Evolutionary conservation across 2,113 vertebrate genomes (phyloP).

Genomic region (Cephalophus harveyi): DNA sequence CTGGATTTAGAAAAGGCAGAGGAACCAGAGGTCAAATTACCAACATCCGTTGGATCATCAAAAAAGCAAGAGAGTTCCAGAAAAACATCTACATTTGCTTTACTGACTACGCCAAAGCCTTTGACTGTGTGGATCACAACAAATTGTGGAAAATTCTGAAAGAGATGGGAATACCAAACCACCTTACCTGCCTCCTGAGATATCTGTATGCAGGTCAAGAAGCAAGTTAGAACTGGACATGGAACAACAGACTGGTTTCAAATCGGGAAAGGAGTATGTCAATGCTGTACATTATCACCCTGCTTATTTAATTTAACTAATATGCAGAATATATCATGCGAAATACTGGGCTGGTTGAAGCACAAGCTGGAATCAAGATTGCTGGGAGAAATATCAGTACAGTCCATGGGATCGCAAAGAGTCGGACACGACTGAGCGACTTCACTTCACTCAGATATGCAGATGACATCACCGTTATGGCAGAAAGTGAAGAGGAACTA

Average conservation of each 20-base stretch:
- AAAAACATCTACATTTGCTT: neutral
- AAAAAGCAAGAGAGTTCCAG: neutral
- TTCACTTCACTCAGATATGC: neutral
- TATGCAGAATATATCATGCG: neutral
- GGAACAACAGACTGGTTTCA: neutral
- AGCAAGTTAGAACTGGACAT: neutral
- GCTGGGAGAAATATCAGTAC: neutral
- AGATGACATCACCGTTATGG: neutral
- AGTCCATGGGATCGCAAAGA: too few relatives aligned
- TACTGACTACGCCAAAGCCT: accelerated
- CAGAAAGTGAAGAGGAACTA: neutral
- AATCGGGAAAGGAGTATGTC: neutral
- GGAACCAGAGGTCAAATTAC: neutral
- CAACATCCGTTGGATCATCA: accelerated
- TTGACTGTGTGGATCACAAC: neutral
- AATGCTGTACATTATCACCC: neutral
- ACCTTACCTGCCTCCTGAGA: neutral
- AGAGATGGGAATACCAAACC: neutral
- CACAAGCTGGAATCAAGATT: neutral
- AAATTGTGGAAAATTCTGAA: neutral
- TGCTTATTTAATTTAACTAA: neutral
- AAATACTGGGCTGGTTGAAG: neutral
- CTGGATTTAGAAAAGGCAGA: neutral
- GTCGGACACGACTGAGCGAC: too few relatives aligned
- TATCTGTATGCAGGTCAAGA: neutral